Evolutionary conservation across 2,113 vertebrate genomes (phyloP), one percentile per base, ranked within the genome.

Genomic region (Accipiter cooperii): DNA sequence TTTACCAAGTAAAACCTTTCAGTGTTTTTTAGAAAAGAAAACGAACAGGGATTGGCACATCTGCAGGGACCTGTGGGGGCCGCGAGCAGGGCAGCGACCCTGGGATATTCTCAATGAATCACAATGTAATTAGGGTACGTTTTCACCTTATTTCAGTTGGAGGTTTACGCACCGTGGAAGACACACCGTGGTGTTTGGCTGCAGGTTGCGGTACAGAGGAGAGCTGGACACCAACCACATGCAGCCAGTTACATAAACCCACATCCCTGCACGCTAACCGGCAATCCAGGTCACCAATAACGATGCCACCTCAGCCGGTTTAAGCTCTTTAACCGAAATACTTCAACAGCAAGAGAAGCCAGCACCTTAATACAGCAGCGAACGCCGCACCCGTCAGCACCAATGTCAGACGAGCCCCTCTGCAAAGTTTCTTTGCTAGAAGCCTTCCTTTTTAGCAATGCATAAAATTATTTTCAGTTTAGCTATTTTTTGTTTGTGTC

Each of bases 131-230:
- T 7, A 40, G n/a, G 18, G 26, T 19, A 6, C 2, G 0, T 57
- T 80, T 57, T 21, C 47, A 25, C 54, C 40, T 44, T 36, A 8
- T 17, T 79, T 40, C 13, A 2, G 29, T 3, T 1, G 1, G 54
- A 63, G 47, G 5, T 31, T 64, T 16, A 20, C 1, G 38, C 26
- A 10, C 51, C 5, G 1, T 13, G 60, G 65, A 70, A 66, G 46
- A 12, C 2, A 12, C 25, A 5, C 46, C 1, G 1, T 3, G 24
- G 33, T 10, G 33, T 31, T 20, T 0, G 6, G 20, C 47, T 13
- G 54, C 42, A 29, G 85, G 47, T n/a, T 71, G 54, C 15, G 40
- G 40, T 34, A 38, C 11, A 18, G 74, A 88, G 70, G 36, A 55
- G 49, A 74, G 38, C 44, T 44, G 70, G 76, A 68, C 31, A 47